These are phyloP conservation scores for Meda fulgida DNA, from an alignment of 2,797 vertebrate species.

Conservation along the genomic window DNA sequence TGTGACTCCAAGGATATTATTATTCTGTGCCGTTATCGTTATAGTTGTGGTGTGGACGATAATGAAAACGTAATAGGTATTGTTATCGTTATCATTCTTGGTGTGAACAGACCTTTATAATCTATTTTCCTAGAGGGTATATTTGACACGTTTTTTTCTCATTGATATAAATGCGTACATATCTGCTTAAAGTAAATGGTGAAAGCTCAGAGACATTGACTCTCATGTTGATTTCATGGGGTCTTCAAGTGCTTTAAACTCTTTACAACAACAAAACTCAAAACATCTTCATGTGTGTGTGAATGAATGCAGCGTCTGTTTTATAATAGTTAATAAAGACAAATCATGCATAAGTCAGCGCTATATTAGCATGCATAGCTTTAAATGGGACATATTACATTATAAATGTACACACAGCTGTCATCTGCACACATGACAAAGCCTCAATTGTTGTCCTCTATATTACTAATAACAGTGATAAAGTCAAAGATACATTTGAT, in stretches of 20 bases:
- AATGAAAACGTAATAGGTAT: neutral
- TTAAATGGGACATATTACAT: neutral
- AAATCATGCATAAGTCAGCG: neutral
- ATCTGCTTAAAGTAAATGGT: too few relatives aligned
- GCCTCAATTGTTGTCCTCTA: neutral
- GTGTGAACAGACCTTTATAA: neutral
- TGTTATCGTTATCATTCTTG: neutral
- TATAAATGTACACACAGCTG: neutral
- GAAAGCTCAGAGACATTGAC: neutral
- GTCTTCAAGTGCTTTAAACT: neutral
- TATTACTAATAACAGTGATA: neutral
- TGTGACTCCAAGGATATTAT: neutral
- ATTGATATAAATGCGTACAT: neutral
- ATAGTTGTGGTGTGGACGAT: neutral
- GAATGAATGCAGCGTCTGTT: neutral
- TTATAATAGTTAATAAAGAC: neutral
- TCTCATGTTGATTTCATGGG: neutral
- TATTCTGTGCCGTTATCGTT: neutral
- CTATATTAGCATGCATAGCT: neutral
- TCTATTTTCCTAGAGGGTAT: neutral
- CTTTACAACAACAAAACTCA: neutral
- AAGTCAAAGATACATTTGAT: neutral
- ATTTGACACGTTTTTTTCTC: neutral
- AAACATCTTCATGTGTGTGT: neutral
- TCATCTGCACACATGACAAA: slow-evolving; percentile 18